phyloP scores from a whole-genome alignment of 2,797 vertebrate genomes.

The Amphiprion clarkii region DNA sequence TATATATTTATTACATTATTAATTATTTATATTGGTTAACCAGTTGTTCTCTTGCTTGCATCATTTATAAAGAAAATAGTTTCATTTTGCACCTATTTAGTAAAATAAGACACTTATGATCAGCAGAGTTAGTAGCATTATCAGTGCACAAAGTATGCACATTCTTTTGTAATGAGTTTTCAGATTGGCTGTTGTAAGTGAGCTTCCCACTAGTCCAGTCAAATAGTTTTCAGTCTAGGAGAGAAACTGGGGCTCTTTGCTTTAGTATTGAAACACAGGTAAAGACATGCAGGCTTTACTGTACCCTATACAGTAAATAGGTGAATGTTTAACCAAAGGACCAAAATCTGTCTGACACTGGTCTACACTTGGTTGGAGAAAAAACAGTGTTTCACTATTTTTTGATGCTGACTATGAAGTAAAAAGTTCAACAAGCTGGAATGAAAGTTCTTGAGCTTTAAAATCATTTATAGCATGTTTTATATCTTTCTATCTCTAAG shows the following conservation, averaged over 20 bases:
- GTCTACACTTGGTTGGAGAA: background rate
- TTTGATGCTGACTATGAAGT: background rate
- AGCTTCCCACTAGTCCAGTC: slow-evolving; percentile 1
- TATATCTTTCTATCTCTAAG: background rate
- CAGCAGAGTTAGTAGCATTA: slow-evolving; percentile 3
- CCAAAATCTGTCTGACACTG: background rate
- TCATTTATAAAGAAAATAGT: background rate
- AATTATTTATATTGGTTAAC: no score
- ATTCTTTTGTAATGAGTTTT: slow-evolving; percentile 8
- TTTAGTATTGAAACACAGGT: background rate
- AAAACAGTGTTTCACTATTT: background rate
- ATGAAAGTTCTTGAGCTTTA: background rate
- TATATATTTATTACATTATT: no score
- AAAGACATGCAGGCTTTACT: background rate
- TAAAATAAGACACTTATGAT: slow-evolving; percentile 1
- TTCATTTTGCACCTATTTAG: background rate
- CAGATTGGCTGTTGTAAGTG: slow-evolving; percentile 10
- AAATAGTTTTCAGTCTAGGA: background rate
- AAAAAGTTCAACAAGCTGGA: background rate
- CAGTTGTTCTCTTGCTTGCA: no score
- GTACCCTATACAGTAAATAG: background rate
- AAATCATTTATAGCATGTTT: background rate
- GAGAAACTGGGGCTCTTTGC: background rate
- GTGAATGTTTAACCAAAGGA: background rate
- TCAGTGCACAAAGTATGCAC: background rate